phyloP scores from a whole-genome alignment of 2,888 invertebrate species.

The Agriopis aurantiaria region DNA sequence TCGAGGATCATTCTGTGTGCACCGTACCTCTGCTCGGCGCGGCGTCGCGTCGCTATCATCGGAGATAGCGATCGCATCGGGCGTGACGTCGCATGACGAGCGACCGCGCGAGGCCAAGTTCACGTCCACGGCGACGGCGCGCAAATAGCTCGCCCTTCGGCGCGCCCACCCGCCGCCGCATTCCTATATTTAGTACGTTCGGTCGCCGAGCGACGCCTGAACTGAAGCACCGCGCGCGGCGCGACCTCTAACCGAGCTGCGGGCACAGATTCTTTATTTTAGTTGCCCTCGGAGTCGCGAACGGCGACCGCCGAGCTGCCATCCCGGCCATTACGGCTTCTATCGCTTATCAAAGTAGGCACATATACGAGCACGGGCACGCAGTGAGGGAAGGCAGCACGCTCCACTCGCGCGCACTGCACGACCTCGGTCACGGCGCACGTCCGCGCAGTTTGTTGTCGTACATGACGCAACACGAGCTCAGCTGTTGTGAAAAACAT shows the following conservation, averaged over 20 bases:
- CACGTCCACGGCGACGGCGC: conserved; percentile 54
- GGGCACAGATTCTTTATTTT: neutral
- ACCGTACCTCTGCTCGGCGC: too few species aligned
- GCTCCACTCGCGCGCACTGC: neutral
- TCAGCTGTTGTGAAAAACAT: conserved; percentile 43
- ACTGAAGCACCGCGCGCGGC: conserved; percentile 12
- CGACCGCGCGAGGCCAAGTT: conserved; percentile 59
- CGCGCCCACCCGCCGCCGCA: conserved; percentile 17
- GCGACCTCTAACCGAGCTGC: conserved; percentile 1
- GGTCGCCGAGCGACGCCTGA: conserved; percentile 32
- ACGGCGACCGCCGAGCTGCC: neutral
- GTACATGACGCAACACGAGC: conserved; percentile 31
- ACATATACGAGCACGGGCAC: neutral
- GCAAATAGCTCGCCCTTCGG: conserved; percentile 49
- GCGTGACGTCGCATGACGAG: conserved; percentile 3
- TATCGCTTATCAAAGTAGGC: neutral
- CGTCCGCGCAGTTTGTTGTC: conserved; percentile 16
- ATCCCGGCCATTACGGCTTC: neutral
- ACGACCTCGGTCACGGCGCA: neutral
- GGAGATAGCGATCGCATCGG: neutral
- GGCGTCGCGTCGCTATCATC: neutral
- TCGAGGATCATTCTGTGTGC: too few species aligned
- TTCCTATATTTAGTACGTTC: conserved; percentile 33
- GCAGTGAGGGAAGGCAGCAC: neutral
- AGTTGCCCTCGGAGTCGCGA: neutral